These are phyloP conservation scores for Eupithecia tripunctaria DNA, from an alignment of 2,888 invertebrate species.

Conservation along the genomic window DNA sequence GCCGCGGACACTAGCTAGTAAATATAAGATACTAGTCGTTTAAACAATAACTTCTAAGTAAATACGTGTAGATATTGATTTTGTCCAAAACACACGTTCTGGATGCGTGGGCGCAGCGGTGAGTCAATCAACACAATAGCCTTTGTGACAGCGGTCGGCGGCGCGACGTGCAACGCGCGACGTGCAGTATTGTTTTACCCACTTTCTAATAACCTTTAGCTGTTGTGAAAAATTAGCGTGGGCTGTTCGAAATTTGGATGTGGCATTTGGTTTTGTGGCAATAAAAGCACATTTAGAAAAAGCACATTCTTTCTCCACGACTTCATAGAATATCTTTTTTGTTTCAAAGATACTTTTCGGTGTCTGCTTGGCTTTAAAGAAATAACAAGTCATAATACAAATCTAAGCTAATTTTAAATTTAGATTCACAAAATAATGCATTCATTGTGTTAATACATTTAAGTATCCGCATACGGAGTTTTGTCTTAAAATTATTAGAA, in stretches of 20 bases:
- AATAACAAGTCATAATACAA: too few species aligned
- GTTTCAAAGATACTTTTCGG: too few species aligned
- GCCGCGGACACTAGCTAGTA: not conserved
- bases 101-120: constrained; percentile 27
- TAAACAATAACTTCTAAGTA: not conserved
- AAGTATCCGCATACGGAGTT: too few species aligned
- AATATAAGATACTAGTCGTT: not conserved
- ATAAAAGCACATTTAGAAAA: not conserved
- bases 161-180: constrained; percentile 35
- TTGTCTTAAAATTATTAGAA: too few species aligned
- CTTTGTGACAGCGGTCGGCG: constrained; percentile 30
- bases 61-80: constrained; percentile 12
- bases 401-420: too few species aligned
- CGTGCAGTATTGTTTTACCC: constrained; percentile 46
- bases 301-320: not conserved
- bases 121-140: constrained; percentile 37
- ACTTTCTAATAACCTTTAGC: constrained; percentile 49
- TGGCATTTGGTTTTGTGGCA: constrained; percentile 8
- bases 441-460: too few species aligned
- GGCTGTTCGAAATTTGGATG: constrained; percentile 24
- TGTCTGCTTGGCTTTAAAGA: too few species aligned
- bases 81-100: constrained; percentile 17
- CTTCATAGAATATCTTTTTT: not conserved
- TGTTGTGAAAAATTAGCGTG: constrained; percentile 43
- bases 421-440: too few species aligned